Conservation (phyloP, 2,888 invertebrate genomes). For the Galerucella calmariensis region DNA sequence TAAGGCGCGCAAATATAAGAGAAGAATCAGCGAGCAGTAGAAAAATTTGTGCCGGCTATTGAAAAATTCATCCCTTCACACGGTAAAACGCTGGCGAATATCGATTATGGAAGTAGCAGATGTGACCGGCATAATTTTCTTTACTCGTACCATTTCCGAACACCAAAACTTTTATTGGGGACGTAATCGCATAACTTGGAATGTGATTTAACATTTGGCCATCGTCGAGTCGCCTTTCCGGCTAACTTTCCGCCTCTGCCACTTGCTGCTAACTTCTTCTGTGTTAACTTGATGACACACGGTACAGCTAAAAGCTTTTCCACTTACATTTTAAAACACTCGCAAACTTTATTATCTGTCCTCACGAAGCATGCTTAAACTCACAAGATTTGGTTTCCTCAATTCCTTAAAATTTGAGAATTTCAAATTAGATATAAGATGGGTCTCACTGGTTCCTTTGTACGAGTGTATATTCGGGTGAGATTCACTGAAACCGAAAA, state of each 20-base stretch:
- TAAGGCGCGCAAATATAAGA: conserved; percentile 35
- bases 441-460: too few relatives aligned
- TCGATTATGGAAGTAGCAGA: conserved; percentile 59
- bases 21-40: conserved; percentile 31
- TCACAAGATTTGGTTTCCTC: too few relatives aligned
- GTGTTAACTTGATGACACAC: conserved; percentile 11
- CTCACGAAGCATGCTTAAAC: background rate
- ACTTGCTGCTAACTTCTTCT: conserved; percentile 17
- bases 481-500: too few relatives aligned
- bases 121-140: conserved; percentile 57
- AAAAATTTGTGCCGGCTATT: conserved; percentile 49
- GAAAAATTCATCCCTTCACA: conserved; percentile 54
- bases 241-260: conserved; percentile 22
- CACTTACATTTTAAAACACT: conserved; percentile 12
- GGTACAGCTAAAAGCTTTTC: conserved; percentile 12
- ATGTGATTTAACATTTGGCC: conserved; percentile 58
- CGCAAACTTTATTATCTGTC: conserved; percentile 6
- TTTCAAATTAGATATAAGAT: too few relatives aligned
- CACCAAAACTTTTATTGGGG: conserved; percentile 55
- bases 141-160: conserved; percentile 53
- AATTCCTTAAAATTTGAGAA: too few relatives aligned
- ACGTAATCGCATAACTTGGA: conserved; percentile 59
- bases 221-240: conserved; percentile 35
- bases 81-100: conserved; percentile 44
- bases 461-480: too few relatives aligned